Percentiles rank a stretch among this genome's conserved stretches.
phyloP scores from a whole-genome alignment of 2,888 invertebrate species.

The Lochmaea crataegi region DNA sequence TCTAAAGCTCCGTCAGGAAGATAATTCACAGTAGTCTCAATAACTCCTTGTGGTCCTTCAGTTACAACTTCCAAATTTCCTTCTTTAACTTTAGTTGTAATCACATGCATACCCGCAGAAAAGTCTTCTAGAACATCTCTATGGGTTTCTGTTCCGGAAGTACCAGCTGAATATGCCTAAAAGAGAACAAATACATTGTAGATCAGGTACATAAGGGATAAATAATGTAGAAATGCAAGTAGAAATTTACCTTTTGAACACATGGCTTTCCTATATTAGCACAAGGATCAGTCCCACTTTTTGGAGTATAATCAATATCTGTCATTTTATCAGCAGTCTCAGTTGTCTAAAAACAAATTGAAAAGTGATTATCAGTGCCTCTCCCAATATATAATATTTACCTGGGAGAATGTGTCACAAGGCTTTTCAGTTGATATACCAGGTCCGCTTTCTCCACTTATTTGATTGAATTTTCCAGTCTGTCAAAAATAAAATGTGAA shows the following conservation, averaged over 20 bases:
- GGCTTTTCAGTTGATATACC: neutral
- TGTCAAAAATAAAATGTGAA: neutral
- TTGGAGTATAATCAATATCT: neutral
- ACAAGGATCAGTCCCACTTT: neutral
- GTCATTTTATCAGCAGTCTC: neutral
- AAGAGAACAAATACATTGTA: no score
- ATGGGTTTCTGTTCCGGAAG: constrained; percentile 51
- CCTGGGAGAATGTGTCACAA: neutral
- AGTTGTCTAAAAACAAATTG: neutral
- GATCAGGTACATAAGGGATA: no score
- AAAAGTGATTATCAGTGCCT: no score
- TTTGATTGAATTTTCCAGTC: neutral
- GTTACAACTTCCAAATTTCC: constrained; percentile 61
- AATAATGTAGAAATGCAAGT: constrained; percentile 25
- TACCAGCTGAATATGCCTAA: constrained; percentile 29
- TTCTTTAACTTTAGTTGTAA: constrained; percentile 59
- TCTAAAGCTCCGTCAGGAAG: constrained; percentile 61
- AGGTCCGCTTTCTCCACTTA: neutral
- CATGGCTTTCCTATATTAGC: neutral
- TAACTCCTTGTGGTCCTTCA: constrained; percentile 61
- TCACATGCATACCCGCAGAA: constrained; percentile 56
- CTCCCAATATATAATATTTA: neutral
- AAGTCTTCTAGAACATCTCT: constrained; percentile 52
- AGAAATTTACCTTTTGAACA: constrained; percentile 32
- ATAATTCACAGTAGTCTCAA: constrained; percentile 60